Evolutionary conservation across 2,888 invertebrate genomes (phyloP).

Genomic region (Agriopis aurantiaria): DNA sequence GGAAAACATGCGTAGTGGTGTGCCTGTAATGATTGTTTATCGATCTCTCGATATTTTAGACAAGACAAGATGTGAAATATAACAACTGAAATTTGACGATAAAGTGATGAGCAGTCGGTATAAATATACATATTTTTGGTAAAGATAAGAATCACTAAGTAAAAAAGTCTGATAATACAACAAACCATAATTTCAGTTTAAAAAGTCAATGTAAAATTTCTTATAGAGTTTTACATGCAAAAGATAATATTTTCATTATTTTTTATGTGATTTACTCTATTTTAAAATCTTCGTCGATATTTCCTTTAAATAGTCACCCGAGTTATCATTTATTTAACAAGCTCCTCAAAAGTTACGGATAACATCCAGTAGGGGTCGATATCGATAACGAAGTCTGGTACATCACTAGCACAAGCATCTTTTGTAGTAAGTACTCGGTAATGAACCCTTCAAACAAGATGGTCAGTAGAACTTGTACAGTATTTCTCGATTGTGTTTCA

Average conservation of each 20-base stretch:
- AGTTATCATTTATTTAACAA: not conserved
- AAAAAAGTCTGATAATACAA: too few relatives aligned
- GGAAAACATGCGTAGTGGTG: constrained; percentile 32
- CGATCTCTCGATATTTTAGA: constrained; percentile 4
- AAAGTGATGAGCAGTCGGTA: too few relatives aligned
- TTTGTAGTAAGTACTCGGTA: constrained; percentile 7
- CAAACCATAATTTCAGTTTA: not conserved
- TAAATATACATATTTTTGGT: too few relatives aligned
- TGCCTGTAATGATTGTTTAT: constrained; percentile 12
- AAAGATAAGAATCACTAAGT: too few relatives aligned
- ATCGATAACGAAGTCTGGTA: constrained; percentile 3
- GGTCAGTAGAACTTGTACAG: not conserved
- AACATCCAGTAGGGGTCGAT: constrained; percentile 8
- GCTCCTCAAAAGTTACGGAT: not conserved
- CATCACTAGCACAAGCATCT: constrained; percentile 16
- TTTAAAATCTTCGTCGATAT: not conserved
- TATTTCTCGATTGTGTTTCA: constrained; percentile 1
- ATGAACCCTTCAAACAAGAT: constrained; percentile 23
- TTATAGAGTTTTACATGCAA: too few relatives aligned
- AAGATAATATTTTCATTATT: not conserved
- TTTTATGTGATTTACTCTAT: not conserved
- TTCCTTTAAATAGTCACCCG: not conserved
- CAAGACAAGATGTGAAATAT: not conserved
- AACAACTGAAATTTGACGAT: not conserved
- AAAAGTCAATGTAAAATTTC: too few relatives aligned